Base-by-base conservation (phyloP, 2,797 vertebrate species). In the Lagorchestes hirsutus region DNA sequence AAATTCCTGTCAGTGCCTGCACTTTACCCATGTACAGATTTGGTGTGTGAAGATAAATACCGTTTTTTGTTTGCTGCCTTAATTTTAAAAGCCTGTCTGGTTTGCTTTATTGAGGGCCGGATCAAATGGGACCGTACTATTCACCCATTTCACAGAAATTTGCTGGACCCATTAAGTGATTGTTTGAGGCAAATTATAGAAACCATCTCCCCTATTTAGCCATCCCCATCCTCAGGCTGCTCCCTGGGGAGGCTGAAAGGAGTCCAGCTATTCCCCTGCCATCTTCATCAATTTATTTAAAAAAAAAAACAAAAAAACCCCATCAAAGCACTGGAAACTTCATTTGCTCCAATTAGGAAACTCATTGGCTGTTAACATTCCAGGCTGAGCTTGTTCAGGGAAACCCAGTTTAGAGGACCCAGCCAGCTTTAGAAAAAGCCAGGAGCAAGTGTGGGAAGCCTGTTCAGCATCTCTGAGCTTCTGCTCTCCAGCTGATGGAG, bases 1-100 rank as follows among this genome's bases (percentile, higher is more conserved):
- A 99, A 99, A 99, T 99, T 99, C 99, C 99, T 99, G 99, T 99
- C 99, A 99, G 99, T 99, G 99, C 99, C 99, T 99, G 99, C 99
- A 99, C 99, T 99, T 99, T 99, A 99, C 99, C 98, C 98, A 98
- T 98, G 98, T 98, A 99, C 98, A 99, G 99, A 99, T 99, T 99
- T 98, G 98, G 98, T 99, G 99, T 99, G 99, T 98, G 99, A 99
- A 97, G 98, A 98, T 99, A 99, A 99, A 99, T 99, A 99, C 99
- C 99, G 98, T 98, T 99, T 98, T 98, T 98, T 98, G 98, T 98
- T 98, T 96, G 92, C 95, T 97, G 97, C 97, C 98, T 98, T 98
- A 98, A 98, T 99, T 98, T 99, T 98, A 98, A 99, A 99, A 99
- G 99, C 99, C 97, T 95, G 97, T 97, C 92, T 98, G 99, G 98